phyloP scores from a whole-genome alignment of 1,140 invertebrate species.

The Euborellia annulipes region DNA sequence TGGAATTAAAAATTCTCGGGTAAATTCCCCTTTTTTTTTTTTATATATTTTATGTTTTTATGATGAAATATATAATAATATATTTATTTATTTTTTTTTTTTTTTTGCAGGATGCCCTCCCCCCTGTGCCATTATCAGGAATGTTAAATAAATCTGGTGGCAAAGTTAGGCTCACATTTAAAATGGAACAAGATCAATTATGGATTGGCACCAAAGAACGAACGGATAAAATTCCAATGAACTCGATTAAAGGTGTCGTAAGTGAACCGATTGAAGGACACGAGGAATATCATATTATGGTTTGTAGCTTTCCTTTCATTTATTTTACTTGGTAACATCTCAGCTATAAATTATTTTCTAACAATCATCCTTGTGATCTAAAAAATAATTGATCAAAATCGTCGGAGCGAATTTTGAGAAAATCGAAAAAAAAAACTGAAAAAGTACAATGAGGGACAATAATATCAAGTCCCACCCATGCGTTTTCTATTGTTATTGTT shows the following conservation, averaged over 20 bases:
- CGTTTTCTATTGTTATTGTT: too few species aligned
- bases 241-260: conserved; percentile 69
- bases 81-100: conserved; percentile 10
- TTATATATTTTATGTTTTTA: not conserved
- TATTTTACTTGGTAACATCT: too few species aligned
- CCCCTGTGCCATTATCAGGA: conserved; percentile 65
- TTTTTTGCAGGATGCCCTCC: conserved; percentile 53
- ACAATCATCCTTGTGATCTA: too few species aligned
- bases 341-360: too few species aligned
- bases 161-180: conserved; percentile 85
- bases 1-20: conserved; percentile 66
- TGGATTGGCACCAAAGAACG: conserved; percentile 91
- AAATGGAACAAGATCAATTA: conserved; percentile 78
- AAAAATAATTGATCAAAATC: too few species aligned
- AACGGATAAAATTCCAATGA: conserved; percentile 85
- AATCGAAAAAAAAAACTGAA: too few species aligned
- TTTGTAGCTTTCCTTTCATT: conserved; percentile 28
- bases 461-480: too few species aligned
- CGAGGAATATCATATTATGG: conserved; percentile 89
- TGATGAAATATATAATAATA: not conserved
- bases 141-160: conserved; percentile 88
- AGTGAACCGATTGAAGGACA: conserved; percentile 77
- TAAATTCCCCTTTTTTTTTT: conserved; percentile 19
- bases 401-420: too few species aligned
- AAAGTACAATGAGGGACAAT: too few species aligned